Base-by-base conservation (phyloP, 2,797 vertebrate species). In the Psittacula derbiana region DNA sequence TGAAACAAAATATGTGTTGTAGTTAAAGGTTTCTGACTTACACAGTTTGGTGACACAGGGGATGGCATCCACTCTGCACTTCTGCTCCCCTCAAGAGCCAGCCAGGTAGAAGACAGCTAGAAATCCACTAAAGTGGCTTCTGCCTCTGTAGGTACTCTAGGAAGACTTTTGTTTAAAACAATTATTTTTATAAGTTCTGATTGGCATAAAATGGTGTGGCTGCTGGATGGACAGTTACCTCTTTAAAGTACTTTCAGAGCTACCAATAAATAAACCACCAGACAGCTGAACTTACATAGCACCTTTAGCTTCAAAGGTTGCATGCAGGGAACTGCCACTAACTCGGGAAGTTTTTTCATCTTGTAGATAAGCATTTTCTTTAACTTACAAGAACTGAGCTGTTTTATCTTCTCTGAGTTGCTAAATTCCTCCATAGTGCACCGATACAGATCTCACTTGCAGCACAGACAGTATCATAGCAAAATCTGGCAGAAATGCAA, bases 1-100 rank as follows among this genome's bases (percentile, higher is more conserved):
- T 95, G 70, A 96, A 97, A 90, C 50, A 53, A 76, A 96, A 80
- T 86, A 76, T 87, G 12, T 49, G 16, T 30, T 80, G n/a, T 57
- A 75, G 46, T 69, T 82, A 55, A 80, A 81, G 25, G 33, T 85
- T 82, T 87, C 78, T 87, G 49, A 69, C 16, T 85, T 82, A 11
- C 2, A 16, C 7, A 47, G 24, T 49, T 58, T 43, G 49, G n/a
- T 91, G 87, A 89, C 71, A 64, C 6, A 25, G 44, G 49, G 41
- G 20, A 38, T 74, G 24, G 43, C 2, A 2, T 74, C 79, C 2
- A 17, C 53, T 70, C 43, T 81, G 72, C 3, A 2, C 8, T 72
- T 80, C 53, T 3, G 0, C 27, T 69, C 67, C 19, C 21, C 40
- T 43, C 14, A 25, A 33, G 57, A 43, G n/a, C 46, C 67, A 69